phyloP scores from a whole-genome alignment of 2,797 vertebrate genomes.

The Steatocranus sp. region DNA sequence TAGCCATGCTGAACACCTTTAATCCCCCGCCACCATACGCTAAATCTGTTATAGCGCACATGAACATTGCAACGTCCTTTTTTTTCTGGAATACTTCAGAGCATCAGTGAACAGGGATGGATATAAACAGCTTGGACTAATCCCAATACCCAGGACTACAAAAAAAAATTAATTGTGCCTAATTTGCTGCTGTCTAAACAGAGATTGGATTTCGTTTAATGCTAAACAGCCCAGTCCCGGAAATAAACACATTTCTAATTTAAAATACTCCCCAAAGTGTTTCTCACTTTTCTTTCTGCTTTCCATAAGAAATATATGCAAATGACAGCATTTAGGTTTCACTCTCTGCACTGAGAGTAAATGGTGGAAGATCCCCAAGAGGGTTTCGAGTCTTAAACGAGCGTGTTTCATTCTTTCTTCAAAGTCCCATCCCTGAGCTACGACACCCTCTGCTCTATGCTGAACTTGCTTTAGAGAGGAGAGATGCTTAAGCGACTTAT shows the following conservation, averaged over 20 bases:
- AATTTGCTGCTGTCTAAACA: constrained; percentile 75
- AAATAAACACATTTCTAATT: constrained; percentile 72
- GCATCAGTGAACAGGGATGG: constrained; percentile 33
- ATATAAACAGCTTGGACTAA: constrained; percentile 59
- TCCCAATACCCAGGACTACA: constrained; percentile 62
- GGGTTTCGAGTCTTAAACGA: constrained; percentile 44
- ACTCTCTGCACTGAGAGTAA: constrained; percentile 38
- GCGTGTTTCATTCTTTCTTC: constrained; percentile 23
- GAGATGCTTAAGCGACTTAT: constrained; percentile 5
- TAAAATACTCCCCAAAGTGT: constrained; percentile 63
- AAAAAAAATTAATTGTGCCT: constrained; percentile 71
- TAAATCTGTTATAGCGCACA: constrained; percentile 30
- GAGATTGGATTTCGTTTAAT: constrained; percentile 73
- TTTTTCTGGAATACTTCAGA: constrained; percentile 16
- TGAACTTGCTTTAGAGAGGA: constrained; percentile 19
- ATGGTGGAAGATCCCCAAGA: constrained; percentile 40
- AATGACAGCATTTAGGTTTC: constrained; percentile 66
- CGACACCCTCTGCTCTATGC: not conserved
- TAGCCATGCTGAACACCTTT: constrained; percentile 34
- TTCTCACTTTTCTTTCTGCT: constrained; percentile 31
- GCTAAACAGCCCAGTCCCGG: constrained; percentile 59
- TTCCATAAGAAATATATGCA: constrained; percentile 61
- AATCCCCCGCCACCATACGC: constrained; percentile 31
- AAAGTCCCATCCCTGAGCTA: constrained; percentile 35
- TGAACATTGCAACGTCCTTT: constrained; percentile 22